Percentiles rank a stretch among this genome's conserved stretches.
These are phyloP conservation scores for Meteorus colon DNA, from an alignment of 2,888 invertebrate species.

Conservation along the genomic window DNA sequence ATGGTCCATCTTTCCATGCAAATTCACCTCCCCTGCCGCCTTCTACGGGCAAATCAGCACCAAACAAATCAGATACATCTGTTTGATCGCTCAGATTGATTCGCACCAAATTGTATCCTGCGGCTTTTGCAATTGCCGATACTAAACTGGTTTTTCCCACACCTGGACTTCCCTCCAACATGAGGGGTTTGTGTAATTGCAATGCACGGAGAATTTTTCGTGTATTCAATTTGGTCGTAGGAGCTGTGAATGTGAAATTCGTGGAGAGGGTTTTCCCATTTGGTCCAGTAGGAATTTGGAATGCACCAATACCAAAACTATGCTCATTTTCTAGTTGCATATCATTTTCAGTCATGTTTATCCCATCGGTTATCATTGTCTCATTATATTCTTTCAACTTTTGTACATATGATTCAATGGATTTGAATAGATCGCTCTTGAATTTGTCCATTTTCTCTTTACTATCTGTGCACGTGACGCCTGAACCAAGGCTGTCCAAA, in stretches of 20 bases:
- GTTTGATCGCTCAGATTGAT: constrained; percentile 99
- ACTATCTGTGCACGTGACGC: constrained; percentile 83
- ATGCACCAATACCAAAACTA: constrained; percentile 85
- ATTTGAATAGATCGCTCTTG: constrained; percentile 63
- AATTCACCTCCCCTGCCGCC: constrained; percentile 90
- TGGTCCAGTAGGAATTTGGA: constrained; percentile 80
- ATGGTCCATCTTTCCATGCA: constrained; percentile 96
- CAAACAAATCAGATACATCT: constrained; percentile 97
- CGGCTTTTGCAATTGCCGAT: constrained; percentile 88
- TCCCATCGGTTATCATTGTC: constrained; percentile 61
- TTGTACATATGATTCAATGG: constrained; percentile 1
- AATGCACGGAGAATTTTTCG: constrained; percentile 90
- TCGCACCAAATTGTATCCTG: constrained; percentile 89
- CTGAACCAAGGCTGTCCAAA: constrained; percentile 92
- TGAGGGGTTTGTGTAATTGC: constrained; percentile 92
- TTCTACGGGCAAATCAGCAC: constrained; percentile 96
- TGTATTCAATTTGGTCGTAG: constrained; percentile 87
- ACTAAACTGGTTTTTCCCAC: constrained; percentile 98
- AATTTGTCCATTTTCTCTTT: constrained; percentile 70
- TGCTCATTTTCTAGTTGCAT: constrained; percentile 60
- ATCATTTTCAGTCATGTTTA: constrained; percentile 49
- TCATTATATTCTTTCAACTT: constrained; percentile 51
- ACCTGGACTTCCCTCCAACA: constrained; percentile 98
- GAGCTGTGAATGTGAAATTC: constrained; percentile 83
- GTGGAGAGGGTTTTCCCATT: constrained; percentile 57